A percentile compares a stretch with the other conserved stretches of the same genome.
Conservation (phyloP, 2,888 invertebrate species). For the Pseudolycoriella hygida region DNA sequence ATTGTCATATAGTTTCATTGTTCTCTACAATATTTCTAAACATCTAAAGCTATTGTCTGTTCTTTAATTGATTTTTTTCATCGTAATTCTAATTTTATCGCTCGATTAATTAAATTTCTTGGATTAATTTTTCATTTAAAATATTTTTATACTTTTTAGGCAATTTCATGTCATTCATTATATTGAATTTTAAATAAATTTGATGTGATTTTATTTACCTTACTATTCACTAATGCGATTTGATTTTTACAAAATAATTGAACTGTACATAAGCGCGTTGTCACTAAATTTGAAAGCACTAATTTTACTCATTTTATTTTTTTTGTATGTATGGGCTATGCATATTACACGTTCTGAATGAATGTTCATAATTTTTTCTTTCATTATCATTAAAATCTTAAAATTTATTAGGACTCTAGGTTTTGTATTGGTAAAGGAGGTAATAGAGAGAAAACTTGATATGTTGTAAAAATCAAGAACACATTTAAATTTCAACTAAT, state of each 20-base stretch:
- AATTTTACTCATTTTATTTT: neutral
- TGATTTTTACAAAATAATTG: slow-evolving; percentile 4
- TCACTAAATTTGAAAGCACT: neutral
- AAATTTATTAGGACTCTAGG: too few species aligned
- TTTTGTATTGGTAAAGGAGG: too few species aligned
- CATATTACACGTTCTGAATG: too few species aligned
- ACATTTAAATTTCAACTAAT: too few species aligned
- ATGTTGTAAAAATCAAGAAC: too few species aligned
- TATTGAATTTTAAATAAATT: too few species aligned
- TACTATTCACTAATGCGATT: neutral
- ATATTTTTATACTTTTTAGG: slow-evolving; percentile 1
- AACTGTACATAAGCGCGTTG: slow-evolving; percentile 6
- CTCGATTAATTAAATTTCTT: neutral
- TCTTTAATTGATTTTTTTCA: neutral
- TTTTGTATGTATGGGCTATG: neutral
- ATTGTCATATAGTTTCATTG: too few species aligned
- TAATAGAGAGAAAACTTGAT: too few species aligned
- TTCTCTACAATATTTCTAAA: neutral
- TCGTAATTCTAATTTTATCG: neutral
- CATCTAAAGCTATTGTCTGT: slow-evolving; percentile 1
- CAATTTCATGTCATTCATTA: neutral
- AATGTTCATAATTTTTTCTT: too few species aligned
- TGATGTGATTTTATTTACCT: too few species aligned
- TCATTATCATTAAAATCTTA: too few species aligned
- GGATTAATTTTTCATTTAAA: too few species aligned